Evolutionary conservation across 2,888 invertebrate genomes (phyloP).

Genomic region (Graphium colonna): DNA sequence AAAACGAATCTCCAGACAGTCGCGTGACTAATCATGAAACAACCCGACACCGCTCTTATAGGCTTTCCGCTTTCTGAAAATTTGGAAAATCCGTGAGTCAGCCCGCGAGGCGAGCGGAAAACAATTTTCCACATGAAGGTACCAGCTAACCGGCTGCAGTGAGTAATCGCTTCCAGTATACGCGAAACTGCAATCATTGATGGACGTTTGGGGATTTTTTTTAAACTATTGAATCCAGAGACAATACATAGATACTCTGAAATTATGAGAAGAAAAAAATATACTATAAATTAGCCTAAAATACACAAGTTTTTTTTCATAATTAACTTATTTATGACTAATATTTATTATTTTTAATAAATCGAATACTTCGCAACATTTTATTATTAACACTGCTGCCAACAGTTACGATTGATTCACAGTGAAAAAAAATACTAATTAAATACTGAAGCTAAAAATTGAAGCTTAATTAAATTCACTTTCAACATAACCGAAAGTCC

Average conservation of each 20-base stretch:
- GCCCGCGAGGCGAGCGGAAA: constrained; percentile 42
- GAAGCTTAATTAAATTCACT: not conserved
- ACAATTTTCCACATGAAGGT: constrained; percentile 23
- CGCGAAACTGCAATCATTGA: not conserved
- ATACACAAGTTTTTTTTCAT: too few species aligned
- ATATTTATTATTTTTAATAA: not conserved
- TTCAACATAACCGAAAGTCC: not conserved
- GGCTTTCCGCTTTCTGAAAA: constrained; percentile 61
- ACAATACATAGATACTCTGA: too few species aligned
- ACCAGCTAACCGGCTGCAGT: not conserved
- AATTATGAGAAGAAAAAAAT: too few species aligned
- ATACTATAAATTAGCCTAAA: too few species aligned
- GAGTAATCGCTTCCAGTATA: constrained; percentile 5
- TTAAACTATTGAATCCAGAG: too few species aligned
- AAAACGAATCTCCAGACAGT: constrained; percentile 43
- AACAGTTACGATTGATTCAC: too few species aligned
- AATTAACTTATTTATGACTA: too few species aligned
- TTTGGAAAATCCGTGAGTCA: constrained; percentile 76
- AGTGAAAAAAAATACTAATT: too few species aligned
- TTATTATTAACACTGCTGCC: too few species aligned
- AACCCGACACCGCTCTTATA: constrained; percentile 56
- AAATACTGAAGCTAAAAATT: too few species aligned
- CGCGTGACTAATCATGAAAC: constrained; percentile 59
- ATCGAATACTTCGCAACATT: too few species aligned
- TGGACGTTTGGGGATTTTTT: too few species aligned